Evolutionary conservation across 2,888 invertebrate species (phyloP).

Genomic region (Nysson spinosus): DNA sequence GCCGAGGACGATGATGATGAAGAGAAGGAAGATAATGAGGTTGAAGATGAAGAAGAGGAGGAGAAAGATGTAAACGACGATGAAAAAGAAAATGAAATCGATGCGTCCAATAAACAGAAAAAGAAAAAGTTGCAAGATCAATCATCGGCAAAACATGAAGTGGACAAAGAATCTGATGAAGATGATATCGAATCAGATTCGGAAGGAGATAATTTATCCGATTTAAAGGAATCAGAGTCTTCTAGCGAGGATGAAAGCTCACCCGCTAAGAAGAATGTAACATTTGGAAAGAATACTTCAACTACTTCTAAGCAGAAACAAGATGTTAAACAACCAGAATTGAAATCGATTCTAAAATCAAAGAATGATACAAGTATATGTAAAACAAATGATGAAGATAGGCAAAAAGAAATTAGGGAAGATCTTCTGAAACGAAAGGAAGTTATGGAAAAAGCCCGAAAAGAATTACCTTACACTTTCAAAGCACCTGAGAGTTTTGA

Average conservation of each 20-base stretch:
- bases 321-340: constrained; percentile 11
- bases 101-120: not conserved
- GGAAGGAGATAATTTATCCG: constrained; percentile 64
- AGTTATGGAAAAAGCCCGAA: constrained; percentile 79
- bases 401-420: constrained; percentile 64
- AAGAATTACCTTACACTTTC: constrained; percentile 81
- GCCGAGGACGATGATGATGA: constrained; percentile 31
- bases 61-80: constrained; percentile 44
- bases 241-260: constrained; percentile 58
- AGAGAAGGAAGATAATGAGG: not conserved
- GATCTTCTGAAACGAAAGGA: constrained; percentile 76
- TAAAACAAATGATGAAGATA: constrained; percentile 28
- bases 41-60: constrained; percentile 11
- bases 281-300: constrained; percentile 8
- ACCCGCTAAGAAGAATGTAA: constrained; percentile 21
- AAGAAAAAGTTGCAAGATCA: not conserved
- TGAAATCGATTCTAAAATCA: constrained; percentile 34
- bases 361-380: constrained; percentile 29
- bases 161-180: constrained; percentile 12
- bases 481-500: constrained; percentile 83
- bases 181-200: constrained; percentile 36
- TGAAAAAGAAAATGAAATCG: constrained; percentile 52
- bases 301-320: constrained; percentile 15
- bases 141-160: constrained; percentile 61
- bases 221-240: constrained; percentile 59